Conservation (phyloP, 2,888 invertebrate species). For the Epistrophe grossulariae region DNA sequence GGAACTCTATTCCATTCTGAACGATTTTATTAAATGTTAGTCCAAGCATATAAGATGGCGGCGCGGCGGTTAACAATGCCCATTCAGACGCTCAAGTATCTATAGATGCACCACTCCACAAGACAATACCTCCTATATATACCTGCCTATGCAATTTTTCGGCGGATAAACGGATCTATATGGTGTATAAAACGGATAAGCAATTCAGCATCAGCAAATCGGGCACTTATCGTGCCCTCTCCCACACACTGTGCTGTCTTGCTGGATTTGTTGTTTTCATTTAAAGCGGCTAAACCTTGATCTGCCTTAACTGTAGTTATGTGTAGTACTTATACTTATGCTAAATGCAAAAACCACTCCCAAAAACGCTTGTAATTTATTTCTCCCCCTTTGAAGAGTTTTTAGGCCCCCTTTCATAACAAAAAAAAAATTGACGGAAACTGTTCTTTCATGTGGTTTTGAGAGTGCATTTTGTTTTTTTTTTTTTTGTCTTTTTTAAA, state of each 20-base stretch:
- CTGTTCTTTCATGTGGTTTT: slow-evolving; percentile 36
- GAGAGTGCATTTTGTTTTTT: slow-evolving; percentile 35
- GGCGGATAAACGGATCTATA: slow-evolving; percentile 56
- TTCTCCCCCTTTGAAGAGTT: slow-evolving; percentile 6
- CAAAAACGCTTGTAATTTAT: slow-evolving; percentile 53
- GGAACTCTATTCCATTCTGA: slow-evolving; percentile 19
- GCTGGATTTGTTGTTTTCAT: neutral
- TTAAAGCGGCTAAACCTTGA: slow-evolving; percentile 53
- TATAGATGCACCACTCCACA: slow-evolving; percentile 50
- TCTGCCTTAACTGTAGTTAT: slow-evolving; percentile 51
- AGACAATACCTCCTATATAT: neutral
- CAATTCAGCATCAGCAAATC: slow-evolving; percentile 48
- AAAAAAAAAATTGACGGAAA: slow-evolving; percentile 22
- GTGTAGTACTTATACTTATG: slow-evolving; percentile 21
- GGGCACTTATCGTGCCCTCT: slow-evolving; percentile 54
- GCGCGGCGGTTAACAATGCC: slow-evolving; percentile 40
- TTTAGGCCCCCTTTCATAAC: neutral
- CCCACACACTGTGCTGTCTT: slow-evolving; percentile 44
- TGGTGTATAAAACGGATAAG: slow-evolving; percentile 21
- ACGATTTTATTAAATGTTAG: slow-evolving; percentile 54
- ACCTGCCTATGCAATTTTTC: slow-evolving; percentile 21
- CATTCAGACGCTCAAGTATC: slow-evolving; percentile 50
- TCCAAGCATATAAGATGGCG: slow-evolving; percentile 23
- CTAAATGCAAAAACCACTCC: slow-evolving; percentile 64
- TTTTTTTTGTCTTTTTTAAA: neutral